Evolutionary conservation across 2,797 vertebrate species (phyloP).

Genomic region (Falco concolor): DNA sequence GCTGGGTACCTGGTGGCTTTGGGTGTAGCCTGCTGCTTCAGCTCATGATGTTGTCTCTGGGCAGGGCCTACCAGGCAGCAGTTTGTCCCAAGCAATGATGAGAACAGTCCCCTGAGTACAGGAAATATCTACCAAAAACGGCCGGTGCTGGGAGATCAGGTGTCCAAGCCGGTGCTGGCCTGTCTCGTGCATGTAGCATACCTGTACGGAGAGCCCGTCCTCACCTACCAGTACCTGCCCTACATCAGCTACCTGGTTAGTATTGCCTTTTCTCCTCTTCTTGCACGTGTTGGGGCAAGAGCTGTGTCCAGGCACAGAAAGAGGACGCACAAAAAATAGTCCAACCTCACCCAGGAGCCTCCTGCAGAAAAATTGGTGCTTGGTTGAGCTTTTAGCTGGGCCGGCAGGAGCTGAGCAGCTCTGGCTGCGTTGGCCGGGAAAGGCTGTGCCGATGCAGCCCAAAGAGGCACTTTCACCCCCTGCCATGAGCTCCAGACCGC

Average conservation of each 20-base stretch:
- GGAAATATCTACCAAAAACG: conserved; percentile 91
- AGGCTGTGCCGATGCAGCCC: not conserved
- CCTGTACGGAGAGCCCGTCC: conserved; percentile 94
- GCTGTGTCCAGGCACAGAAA: not conserved
- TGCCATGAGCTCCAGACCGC: not conserved
- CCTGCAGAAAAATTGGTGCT: not conserved
- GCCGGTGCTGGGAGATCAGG: conserved; percentile 87
- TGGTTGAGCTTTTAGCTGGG: not conserved
- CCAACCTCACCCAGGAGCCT: not conserved
- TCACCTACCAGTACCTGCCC: conserved; percentile 97
- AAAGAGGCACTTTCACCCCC: not conserved
- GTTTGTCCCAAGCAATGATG: conserved; percentile 80
- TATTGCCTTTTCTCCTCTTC: not conserved
- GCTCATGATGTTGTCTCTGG: not conserved
- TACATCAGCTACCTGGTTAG: conserved; percentile 96
- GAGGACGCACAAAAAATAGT: not conserved
- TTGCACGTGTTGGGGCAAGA: rapidly evolving
- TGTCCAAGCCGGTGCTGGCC: conserved; percentile 87
- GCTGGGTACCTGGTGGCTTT: not conserved
- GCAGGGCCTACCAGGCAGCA: conserved; percentile 89
- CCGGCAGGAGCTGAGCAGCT: not conserved
- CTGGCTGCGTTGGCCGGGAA: not conserved
- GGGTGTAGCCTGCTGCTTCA: not conserved
- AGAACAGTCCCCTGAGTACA: conserved; percentile 76
- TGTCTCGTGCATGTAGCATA: conserved; percentile 93